A percentile compares a stretch with the other conserved stretches of the same genome.
Conservation (phyloP, 2,797 vertebrate species). For the Takifugu ocellatus region DNA sequence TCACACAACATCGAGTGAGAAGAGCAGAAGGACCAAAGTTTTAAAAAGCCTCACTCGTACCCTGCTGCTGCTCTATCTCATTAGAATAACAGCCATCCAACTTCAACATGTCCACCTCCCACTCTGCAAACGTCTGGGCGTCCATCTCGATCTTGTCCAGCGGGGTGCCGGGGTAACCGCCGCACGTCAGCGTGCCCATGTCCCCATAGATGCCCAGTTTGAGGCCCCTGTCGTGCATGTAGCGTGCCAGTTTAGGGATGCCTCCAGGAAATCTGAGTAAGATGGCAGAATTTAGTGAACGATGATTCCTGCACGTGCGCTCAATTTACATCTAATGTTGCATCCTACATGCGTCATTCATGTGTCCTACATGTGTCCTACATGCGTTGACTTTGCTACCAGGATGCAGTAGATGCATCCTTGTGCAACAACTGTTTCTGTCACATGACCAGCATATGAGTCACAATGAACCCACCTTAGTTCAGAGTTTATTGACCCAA, state of each 20-base stretch:
- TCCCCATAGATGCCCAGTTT: constrained; percentile 92
- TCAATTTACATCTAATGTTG: no score
- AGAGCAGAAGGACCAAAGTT: not conserved
- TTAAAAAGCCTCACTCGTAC: constrained; percentile 37
- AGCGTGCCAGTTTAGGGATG: constrained; percentile 83
- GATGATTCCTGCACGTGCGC: not conserved
- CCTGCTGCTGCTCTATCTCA: constrained; percentile 60
- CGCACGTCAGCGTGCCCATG: constrained; percentile 85
- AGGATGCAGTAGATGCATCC: no score
- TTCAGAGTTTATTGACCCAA: constrained; percentile 21
- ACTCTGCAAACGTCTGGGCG: constrained; percentile 85
- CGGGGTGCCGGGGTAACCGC: constrained; percentile 85
- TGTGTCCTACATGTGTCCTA: no score
- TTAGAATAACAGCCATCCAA: constrained; percentile 90
- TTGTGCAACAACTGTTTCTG: no score
- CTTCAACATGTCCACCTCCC: constrained; percentile 95
- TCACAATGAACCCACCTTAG: not conserved
- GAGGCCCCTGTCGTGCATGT: constrained; percentile 87
- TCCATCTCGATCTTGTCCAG: constrained; percentile 80
- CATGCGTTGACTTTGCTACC: no score
- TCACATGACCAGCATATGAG: not conserved
- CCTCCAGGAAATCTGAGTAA: constrained; percentile 82
- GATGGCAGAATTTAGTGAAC: not conserved
- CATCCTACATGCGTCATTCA: no score
- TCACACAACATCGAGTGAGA: constrained; percentile 5